A percentile compares a stretch with the other conserved stretches of the same genome.
These are phyloP conservation scores for Caenorhabditis remanei DNA, from an alignment of 1,140 invertebrate species.

Conservation along the genomic window DNA sequence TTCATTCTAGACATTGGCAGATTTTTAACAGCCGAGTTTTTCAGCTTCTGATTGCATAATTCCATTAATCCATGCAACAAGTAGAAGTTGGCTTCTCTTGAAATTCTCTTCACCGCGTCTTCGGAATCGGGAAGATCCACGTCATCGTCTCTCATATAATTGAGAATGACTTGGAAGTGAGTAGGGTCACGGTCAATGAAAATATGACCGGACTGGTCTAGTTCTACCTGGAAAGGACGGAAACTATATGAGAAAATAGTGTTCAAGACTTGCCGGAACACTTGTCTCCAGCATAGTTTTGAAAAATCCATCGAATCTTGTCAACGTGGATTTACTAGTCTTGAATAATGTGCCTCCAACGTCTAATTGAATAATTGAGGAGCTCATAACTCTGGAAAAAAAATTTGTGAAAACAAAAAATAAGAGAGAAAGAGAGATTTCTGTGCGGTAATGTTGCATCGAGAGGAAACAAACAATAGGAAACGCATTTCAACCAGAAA, in stretches of 20 bases:
- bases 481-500: too few relatives aligned
- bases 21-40: not conserved
- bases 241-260: not conserved
- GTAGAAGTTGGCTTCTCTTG: not conserved
- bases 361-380: too few relatives aligned
- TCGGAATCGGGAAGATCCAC: not conserved
- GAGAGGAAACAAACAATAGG: too few relatives aligned
- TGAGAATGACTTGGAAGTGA: not conserved
- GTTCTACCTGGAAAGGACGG: not conserved
- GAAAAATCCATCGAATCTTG: too few relatives aligned
- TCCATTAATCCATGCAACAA: not conserved
- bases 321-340: too few relatives aligned
- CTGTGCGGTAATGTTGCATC: too few relatives aligned
- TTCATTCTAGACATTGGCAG: not conserved
- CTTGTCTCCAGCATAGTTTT: too few relatives aligned
- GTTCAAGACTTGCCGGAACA: too few relatives aligned
- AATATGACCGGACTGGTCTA: not conserved
- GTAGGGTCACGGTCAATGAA: not conserved
- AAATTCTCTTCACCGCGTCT: not conserved
- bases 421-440: too few relatives aligned
- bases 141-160: slow-evolving; percentile 13
- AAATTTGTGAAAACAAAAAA: too few relatives aligned
- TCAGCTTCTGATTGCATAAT: not conserved
- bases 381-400: too few relatives aligned
- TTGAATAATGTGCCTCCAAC: too few relatives aligned